Conservation (phyloP, 2,797 vertebrate species). For the Sarcophilus harrisii region DNA sequence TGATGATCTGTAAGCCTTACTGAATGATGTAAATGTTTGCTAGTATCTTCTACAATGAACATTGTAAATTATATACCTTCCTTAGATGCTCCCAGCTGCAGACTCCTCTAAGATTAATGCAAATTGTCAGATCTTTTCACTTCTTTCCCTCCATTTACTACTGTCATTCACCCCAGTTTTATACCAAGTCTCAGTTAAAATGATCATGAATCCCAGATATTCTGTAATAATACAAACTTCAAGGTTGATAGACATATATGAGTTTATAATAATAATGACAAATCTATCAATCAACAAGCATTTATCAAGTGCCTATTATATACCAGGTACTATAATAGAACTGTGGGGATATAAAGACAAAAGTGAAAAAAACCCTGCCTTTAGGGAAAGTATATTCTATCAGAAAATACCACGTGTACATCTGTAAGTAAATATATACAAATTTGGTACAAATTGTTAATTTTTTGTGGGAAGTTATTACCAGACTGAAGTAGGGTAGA, state of each 20-base stretch:
- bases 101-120: not conserved
- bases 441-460: not conserved
- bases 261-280: not conserved
- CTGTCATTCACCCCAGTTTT: not conserved
- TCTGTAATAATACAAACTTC: not conserved
- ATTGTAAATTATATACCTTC: not conserved
- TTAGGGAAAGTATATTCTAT: not conserved
- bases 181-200: not conserved
- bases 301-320: not conserved
- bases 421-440: not conserved
- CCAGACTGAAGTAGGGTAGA: not conserved
- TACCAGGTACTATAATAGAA: not conserved
- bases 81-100: not conserved
- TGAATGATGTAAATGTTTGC: not conserved
- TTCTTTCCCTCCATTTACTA: not conserved
- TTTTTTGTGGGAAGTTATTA: not conserved
- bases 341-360: not conserved
- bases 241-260: not conserved
- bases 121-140: not conserved
- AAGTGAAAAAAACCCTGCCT: not conserved
- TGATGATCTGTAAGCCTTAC: not conserved
- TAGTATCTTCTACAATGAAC: not conserved
- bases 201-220: not conserved
- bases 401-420: not conserved
- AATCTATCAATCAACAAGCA: not conserved